These are phyloP conservation scores for Axis porcinus DNA, from an alignment of 2,113 vertebrate species.

Conservation along the genomic window DNA sequence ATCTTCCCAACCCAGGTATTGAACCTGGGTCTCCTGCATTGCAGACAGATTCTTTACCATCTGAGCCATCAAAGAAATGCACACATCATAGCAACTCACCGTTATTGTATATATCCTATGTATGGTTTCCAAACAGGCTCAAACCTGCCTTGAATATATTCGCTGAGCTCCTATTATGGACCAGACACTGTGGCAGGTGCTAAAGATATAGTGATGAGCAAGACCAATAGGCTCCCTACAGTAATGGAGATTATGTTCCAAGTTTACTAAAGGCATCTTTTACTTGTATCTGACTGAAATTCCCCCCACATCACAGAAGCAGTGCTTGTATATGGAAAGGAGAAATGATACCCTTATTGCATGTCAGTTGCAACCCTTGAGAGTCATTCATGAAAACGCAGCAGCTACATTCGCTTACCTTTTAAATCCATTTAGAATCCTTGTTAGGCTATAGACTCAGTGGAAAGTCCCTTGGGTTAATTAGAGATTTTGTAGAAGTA, in stretches of 20 bases:
- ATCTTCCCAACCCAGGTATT: not conserved
- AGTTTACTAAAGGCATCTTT: not conserved
- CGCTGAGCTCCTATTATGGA: not conserved
- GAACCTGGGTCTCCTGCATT: not conserved
- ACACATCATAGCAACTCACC: not conserved
- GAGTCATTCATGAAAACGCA: conserved; percentile 47
- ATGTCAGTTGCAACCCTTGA: not conserved
- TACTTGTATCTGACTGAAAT: not conserved
- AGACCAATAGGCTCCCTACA: not conserved
- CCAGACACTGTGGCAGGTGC: not conserved
- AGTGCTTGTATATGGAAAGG: not conserved
- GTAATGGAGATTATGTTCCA: not conserved
- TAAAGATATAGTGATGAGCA: not conserved
- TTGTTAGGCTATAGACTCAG: conserved; percentile 49
- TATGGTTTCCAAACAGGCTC: not conserved
- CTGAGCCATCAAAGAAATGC: not conserved
- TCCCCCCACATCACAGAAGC: not conserved
- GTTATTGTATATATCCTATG: not conserved
- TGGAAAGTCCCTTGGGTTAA: conserved; percentile 45
- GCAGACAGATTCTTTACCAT: not conserved
- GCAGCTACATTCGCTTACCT: not conserved
- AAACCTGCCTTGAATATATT: not conserved
- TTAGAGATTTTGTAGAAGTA: conserved; percentile 73
- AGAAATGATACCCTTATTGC: conserved; percentile 1
- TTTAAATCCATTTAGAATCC: conserved; percentile 54